Conservation (phyloP, 2,113 vertebrate genomes). For the Chrysemys picta region DNA sequence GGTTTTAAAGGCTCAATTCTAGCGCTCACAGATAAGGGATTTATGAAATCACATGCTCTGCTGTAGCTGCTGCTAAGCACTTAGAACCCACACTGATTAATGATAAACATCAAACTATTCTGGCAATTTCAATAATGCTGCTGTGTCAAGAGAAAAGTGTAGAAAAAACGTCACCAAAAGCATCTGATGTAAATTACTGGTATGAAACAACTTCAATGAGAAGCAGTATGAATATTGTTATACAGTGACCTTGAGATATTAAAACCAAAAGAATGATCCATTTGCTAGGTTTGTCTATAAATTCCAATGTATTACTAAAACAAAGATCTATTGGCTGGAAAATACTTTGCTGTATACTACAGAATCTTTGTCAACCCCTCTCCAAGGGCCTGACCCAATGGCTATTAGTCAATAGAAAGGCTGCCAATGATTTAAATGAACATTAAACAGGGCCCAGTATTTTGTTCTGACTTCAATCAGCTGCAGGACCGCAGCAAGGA, state of each 20-base stretch:
- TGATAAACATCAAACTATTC: background rate
- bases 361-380: background rate
- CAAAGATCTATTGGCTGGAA: background rate
- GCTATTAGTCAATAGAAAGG: background rate
- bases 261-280: background rate
- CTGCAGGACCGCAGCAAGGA: background rate
- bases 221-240: background rate
- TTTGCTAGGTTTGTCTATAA: background rate
- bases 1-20: slow-evolving; percentile 10
- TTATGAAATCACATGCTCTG: background rate
- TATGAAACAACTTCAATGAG: background rate
- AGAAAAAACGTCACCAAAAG: background rate
- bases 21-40: background rate
- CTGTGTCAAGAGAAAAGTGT: background rate
- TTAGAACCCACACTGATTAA: background rate
- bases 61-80: background rate
- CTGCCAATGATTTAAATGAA: background rate
- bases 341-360: background rate
- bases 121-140: background rate
- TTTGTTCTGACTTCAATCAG: background rate
- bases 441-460: background rate
- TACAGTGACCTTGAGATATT: background rate
- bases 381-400: background rate
- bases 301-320: background rate
- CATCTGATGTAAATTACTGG: background rate